Base-by-base conservation (phyloP, 2,888 invertebrate species). In the Hydropsyche betteni region DNA sequence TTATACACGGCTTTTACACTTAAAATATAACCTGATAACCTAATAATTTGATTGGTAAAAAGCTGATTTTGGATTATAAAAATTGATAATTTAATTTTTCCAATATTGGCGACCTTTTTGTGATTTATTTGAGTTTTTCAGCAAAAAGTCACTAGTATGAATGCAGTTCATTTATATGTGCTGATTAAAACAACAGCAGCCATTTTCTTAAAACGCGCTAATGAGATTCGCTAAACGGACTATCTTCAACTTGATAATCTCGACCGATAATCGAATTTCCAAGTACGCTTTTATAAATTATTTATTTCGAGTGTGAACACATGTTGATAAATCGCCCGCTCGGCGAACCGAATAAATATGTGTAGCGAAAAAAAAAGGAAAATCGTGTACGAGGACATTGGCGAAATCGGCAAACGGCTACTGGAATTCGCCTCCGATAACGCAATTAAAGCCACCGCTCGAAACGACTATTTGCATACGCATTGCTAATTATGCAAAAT, bases 361-460 rank as follows among this genome's bases (percentile, higher is more conserved):
- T 36, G 36, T 4, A 64, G n/a, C n/a, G 36, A 64, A 5, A 36
- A 64, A 64, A 33, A 36, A 7, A 64, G 36, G n/a, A 64, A 36
- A 64, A 8, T 8, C n/a, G 34, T n/a, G 64, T 8, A 33, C 68
- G 44, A 68, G 68, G 68, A 68, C 69, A 69, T 50, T 14, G 14
- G 51, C 44, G 69, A 53, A 53, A 51, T 53, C 36, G 36, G 14
- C n/a, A 24, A 24, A 8, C 52, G 14, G 70, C 70, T 70, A 70
- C 70, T 70, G 70, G 70, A 70, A 70, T 70, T 70, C 51, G 38
- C 38, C 53, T 6, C 53, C 5, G 69, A 64, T 64, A 64, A 69
- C 52, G 70, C 70, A 70, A 70, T 70, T 70, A 70, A 70, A 70
- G 51, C 51, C 8, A 33, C 34, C 70, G 70, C 34, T 69, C 51